A percentile compares a stretch with the other conserved stretches of the same genome.
Evolutionary conservation across 2,113 vertebrate species (phyloP).

Genomic region (Campylomormyrus numenius): DNA sequence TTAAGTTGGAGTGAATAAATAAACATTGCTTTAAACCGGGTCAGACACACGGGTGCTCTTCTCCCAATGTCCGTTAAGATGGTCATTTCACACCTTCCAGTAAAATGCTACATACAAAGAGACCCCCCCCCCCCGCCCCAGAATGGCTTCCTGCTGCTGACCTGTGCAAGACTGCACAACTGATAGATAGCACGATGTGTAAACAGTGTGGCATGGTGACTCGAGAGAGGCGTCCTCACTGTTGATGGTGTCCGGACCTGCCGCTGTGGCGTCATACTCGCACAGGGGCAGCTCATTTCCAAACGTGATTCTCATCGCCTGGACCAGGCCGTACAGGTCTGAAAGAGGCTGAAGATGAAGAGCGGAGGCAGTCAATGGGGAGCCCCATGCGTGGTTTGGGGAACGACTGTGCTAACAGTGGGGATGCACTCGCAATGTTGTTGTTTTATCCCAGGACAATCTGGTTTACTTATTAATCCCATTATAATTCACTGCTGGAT

Average conservation of each 20-base stretch:
- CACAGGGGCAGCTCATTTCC: slow-evolving; percentile 73
- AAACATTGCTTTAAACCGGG: background rate
- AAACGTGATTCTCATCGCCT: slow-evolving; percentile 80
- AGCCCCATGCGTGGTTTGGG: background rate
- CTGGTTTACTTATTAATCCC: background rate
- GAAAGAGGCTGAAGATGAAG: slow-evolving; percentile 65
- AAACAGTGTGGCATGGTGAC: background rate
- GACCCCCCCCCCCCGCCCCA: background rate
- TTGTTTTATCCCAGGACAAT: background rate
- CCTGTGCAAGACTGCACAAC: background rate
- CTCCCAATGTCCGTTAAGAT: background rate
- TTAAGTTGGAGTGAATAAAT: background rate
- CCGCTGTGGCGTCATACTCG: slow-evolving; percentile 55
- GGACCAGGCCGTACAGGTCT: slow-evolving; percentile 77
- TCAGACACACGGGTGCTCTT: background rate
- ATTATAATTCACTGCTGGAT: background rate
- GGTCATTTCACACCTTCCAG: background rate
- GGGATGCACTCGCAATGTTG: background rate
- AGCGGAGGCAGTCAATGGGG: background rate
- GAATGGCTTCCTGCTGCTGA: background rate
- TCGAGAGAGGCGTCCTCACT: background rate
- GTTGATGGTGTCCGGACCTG: background rate
- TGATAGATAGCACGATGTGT: background rate
- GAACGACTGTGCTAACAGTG: background rate
- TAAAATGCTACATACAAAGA: background rate